These are phyloP conservation scores for Drosophila rellima DNA, from an alignment of 2,888 invertebrate genomes.

Conservation along the genomic window DNA sequence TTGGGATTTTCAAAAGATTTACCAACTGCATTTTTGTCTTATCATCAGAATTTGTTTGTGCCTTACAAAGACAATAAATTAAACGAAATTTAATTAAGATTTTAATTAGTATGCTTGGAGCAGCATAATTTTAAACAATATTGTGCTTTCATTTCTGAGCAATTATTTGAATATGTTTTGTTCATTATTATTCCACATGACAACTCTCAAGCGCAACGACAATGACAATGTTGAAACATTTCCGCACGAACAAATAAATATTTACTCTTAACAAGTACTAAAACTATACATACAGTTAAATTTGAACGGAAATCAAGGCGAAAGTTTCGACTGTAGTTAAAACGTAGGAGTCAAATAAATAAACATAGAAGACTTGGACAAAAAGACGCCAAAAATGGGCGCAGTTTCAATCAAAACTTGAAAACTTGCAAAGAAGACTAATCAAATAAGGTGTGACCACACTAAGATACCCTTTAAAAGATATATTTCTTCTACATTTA, in stretches of 20 bases:
- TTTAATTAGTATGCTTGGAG: slow-evolving; percentile 28
- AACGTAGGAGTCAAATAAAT: slow-evolving; percentile 39
- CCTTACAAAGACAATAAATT: slow-evolving; percentile 32
- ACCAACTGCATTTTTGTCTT: slow-evolving; percentile 24
- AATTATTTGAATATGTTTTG: slow-evolving; percentile 38
- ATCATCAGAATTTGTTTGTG: slow-evolving; percentile 46
- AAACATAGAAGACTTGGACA: slow-evolving; percentile 17
- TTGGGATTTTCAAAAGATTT: slow-evolving; percentile 27
- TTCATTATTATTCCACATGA: slow-evolving; percentile 60
- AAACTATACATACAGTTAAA: slow-evolving; percentile 21
- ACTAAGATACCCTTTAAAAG: slow-evolving; percentile 4
- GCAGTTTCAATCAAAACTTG: slow-evolving; percentile 41
- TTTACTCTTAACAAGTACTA: slow-evolving; percentile 19
- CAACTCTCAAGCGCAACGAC: slow-evolving; percentile 41
- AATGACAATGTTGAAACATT: slow-evolving; percentile 31
- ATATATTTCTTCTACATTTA: not conserved
- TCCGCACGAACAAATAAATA: slow-evolving; percentile 49
- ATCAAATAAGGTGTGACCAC: slow-evolving; percentile 17
- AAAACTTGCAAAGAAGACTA: not conserved
- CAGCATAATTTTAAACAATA: slow-evolving; percentile 25
- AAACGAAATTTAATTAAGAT: slow-evolving; percentile 38
- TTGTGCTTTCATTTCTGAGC: slow-evolving; percentile 48
- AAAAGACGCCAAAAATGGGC: slow-evolving; percentile 39
- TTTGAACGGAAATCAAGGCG: slow-evolving; percentile 63
- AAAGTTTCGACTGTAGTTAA: slow-evolving; percentile 54